Conservation (phyloP, 2,888 invertebrate genomes). For the Temnothorax ravouxi region DNA sequence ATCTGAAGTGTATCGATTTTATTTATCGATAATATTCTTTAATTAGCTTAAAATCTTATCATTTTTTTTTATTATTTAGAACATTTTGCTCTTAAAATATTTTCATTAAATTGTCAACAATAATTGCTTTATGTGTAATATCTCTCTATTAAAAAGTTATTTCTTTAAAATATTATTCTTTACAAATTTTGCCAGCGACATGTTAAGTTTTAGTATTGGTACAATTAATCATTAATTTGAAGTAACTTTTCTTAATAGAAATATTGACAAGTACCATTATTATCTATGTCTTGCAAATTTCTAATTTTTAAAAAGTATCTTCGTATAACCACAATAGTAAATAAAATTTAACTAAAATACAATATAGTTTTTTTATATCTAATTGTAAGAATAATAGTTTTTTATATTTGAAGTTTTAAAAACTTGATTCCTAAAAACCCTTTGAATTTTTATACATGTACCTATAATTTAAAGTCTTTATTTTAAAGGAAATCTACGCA, state of each 20-base stretch:
- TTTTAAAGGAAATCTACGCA: background rate
- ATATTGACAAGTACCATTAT: background rate
- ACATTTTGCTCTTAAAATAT: background rate
- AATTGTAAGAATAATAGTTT: background rate
- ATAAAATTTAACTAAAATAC: background rate
- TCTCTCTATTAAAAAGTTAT: background rate
- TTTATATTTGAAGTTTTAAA: background rate
- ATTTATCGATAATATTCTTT: background rate
- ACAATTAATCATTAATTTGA: background rate
- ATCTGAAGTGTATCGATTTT: background rate
- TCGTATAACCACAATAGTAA: background rate
- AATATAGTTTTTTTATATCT: background rate
- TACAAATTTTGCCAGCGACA: background rate
- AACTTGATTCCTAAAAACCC: background rate
- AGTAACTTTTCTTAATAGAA: background rate
- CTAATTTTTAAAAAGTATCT: background rate
- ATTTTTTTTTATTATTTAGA: background rate
- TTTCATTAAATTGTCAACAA: background rate
- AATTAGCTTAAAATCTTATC: background rate
- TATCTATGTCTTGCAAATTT: background rate
- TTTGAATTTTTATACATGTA: background rate
- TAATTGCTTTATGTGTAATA: background rate
- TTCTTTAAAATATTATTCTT: constrained; percentile 1
- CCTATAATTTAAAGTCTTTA: background rate
- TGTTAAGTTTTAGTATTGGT: background rate